Evolutionary conservation across 2,113 vertebrate genomes (phyloP).

Genomic region (Scomber colias): DNA sequence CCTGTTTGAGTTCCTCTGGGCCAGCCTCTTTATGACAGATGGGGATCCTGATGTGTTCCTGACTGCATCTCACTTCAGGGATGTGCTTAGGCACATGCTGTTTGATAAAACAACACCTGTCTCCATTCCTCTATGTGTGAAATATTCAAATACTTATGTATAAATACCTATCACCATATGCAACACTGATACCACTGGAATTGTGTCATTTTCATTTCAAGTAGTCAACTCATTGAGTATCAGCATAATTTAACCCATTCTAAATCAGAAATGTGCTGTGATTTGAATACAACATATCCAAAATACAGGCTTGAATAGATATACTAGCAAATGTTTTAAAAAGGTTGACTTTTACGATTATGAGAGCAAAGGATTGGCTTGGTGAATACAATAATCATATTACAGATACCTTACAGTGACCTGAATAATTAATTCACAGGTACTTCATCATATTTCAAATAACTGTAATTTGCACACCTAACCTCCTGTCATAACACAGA

Average conservation of each 20-base stretch:
- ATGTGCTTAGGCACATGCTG: conserved; percentile 50
- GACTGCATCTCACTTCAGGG: conserved; percentile 67
- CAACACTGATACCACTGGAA: neutral
- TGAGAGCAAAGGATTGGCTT: neutral
- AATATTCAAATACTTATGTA: conserved; percentile 50
- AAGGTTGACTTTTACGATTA: neutral
- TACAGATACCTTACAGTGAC: conserved; percentile 1
- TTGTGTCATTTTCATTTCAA: conserved; percentile 15
- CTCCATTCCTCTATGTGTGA: conserved; percentile 26
- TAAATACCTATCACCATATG: conserved; percentile 32
- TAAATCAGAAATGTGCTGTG: conserved; percentile 1
- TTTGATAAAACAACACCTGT: conserved; percentile 72
- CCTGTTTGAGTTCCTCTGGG: conserved; percentile 57
- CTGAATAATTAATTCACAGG: conserved; percentile 31
- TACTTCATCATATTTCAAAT: conserved; percentile 32
- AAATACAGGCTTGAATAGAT: neutral
- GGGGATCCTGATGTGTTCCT: conserved; percentile 67
- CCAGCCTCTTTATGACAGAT: conserved; percentile 63
- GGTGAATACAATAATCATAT: neutral
- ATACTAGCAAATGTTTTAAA: neutral
- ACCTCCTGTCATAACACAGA: neutral
- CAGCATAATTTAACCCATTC: neutral
- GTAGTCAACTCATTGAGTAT: conserved; percentile 11
- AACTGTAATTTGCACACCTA: conserved; percentile 12
- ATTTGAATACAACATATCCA: conserved; percentile 2